phyloP scores from a whole-genome alignment of 2,113 vertebrate genomes.

The Carlito syrichta region DNA sequence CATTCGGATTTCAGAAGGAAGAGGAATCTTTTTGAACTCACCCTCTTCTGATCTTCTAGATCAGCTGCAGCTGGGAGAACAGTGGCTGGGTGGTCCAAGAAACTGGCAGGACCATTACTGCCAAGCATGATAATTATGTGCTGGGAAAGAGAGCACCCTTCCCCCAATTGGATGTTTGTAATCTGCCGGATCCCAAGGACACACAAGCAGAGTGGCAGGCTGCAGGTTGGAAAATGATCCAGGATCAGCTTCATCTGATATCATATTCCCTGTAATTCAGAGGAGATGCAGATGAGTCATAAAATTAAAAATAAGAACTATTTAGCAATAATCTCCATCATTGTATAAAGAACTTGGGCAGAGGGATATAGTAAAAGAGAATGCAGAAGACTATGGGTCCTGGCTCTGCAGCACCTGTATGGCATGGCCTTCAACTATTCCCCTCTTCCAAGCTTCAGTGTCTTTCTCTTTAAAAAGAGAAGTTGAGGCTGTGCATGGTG shows the following conservation, averaged over 20 bases:
- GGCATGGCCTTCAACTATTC: not conserved
- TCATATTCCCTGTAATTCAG: not conserved
- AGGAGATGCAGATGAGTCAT: not conserved
- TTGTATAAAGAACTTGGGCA: not conserved
- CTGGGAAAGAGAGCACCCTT: not conserved
- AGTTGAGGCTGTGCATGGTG: too few relatives aligned
- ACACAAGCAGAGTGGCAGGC: not conserved
- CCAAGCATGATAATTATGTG: not conserved
- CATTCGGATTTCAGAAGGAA: not conserved
- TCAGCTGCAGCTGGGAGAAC: not conserved
- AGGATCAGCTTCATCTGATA: not conserved
- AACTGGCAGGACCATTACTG: not conserved
- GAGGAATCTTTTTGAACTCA: not conserved
- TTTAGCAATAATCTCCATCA: not conserved
- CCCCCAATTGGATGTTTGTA: too few relatives aligned
- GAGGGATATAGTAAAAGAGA: not conserved
- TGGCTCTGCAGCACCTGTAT: accelerated
- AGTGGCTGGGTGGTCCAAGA: not conserved
- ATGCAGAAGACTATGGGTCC: not conserved
- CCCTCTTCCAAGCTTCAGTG: not conserved
- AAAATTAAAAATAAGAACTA: not conserved
- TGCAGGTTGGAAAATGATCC: not conserved
- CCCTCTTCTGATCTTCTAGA: not conserved
- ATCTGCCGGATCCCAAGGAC: not conserved
- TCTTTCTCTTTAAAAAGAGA: not conserved